Percentiles rank a stretch among this genome's conserved stretches.
Evolutionary conservation across 2,113 vertebrate species (phyloP).

Genomic region (Rostratula benghalensis): DNA sequence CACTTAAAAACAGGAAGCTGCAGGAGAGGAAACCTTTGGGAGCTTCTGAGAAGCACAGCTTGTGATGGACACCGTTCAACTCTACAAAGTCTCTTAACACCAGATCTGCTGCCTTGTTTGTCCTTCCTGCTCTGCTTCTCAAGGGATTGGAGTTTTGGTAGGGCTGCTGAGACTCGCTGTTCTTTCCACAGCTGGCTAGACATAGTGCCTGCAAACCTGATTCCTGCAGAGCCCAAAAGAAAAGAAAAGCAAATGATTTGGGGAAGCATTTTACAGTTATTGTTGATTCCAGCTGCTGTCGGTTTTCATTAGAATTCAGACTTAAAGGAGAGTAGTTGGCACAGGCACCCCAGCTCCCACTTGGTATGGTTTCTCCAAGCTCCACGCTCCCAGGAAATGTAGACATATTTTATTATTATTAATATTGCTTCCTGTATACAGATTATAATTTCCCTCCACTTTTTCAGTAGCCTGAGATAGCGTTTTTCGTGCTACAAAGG

Average conservation of each 20-base stretch:
- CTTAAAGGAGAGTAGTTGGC: background rate
- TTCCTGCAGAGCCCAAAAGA: background rate
- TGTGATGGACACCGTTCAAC: background rate
- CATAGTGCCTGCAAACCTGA: background rate
- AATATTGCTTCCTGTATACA: background rate
- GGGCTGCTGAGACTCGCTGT: background rate
- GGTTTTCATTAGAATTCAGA: background rate
- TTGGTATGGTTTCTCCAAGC: background rate
- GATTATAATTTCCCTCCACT: background rate
- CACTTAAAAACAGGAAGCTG: slow-evolving; percentile 28
- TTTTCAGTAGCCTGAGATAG: background rate
- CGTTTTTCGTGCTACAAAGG: background rate
- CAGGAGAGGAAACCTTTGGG: background rate
- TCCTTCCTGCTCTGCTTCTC: slow-evolving; percentile 31
- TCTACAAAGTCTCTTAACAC: background rate
- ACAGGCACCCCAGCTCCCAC: background rate
- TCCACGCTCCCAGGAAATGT: background rate
- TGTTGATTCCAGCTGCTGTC: slow-evolving; percentile 8
- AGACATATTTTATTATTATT: background rate
- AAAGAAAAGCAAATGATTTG: background rate
- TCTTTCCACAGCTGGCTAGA: slow-evolving; percentile 15
- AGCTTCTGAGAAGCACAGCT: slow-evolving; percentile 3
- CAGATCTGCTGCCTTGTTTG: background rate
- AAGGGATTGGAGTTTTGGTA: background rate
- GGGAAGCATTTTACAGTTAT: background rate